Evolutionary conservation across 2,113 vertebrate genomes (phyloP), one percentile per base, ranked within the genome.

Genomic region (Fregetta grallaria): DNA sequence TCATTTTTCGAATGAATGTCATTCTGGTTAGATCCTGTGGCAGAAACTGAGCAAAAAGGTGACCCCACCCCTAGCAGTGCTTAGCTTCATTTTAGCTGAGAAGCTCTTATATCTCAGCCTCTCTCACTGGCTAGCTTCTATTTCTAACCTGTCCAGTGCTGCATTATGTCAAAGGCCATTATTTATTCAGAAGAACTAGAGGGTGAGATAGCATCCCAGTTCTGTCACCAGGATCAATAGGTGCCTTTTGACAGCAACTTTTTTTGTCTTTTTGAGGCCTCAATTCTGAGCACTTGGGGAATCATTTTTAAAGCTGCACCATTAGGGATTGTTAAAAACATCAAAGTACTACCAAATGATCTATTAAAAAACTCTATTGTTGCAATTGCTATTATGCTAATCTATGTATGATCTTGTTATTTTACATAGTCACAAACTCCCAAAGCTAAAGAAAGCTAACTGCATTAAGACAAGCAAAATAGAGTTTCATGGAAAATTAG

Each of bases 261-360:
- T 50, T 59, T 67, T 74, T 89, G 53, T 55, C 12, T 75, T 77
- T 95, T 61, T 65, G 45, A 92, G 45, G 45, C 40, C 86, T 86
- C 25, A 82, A 70, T 91, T 94, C 75, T 76, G 10, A 97, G 88
- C 70, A 88, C 78, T 94, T 77, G 75, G 61, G 75, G 72, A 92
- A 81, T 76, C 0, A 63, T 82, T 95, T 90, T 84, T 88, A 76
- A 91, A 73, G n/a, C 53, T 81, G 32, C 32, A 65, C 71, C 71
- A 88, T 96, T 95, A 96, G n/a, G 17, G 56, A 75, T 23, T 86
- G 47, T 77, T 95, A 80, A 63, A 91, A 96, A 96, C 91, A 95
- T 91, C 83, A 96, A 96, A 96, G 92, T 63, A 70, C 56, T 67
- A 87, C 76, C 93, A 96, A 97, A 86, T 30, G 75, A 90, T 89